Base-by-base conservation (phyloP, 2,113 vertebrate species). In the Hippotragus niger region DNA sequence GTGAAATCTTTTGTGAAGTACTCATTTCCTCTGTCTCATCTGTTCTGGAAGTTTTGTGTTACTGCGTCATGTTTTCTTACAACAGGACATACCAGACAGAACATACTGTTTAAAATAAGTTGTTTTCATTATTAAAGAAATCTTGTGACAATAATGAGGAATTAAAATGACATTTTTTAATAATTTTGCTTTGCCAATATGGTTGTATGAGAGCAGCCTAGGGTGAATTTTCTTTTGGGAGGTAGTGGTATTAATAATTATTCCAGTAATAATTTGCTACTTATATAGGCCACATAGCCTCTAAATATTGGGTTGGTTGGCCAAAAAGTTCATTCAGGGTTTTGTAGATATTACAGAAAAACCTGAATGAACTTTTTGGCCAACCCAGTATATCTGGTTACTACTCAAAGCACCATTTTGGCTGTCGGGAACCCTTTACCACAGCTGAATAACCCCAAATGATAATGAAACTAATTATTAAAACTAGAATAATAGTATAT, bases 121-220 rank as follows among this genome's bases (percentile, higher is more conserved):
- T 33, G 27, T 86, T 47, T 64, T 47, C 15, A 89, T 89, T 93
- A 76, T 60, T 45, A 81, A 91, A 57, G 11, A 91, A 74, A 71
- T 8, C 33, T 92, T 57, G 17, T 64, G 76, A 85, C 6, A 88
- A 53, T 85, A 83, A 64, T 88, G 88, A 53, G 55, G n/a, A 95
- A 83, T 97, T 92, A 85, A 96, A 94, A 76, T 94, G 29, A 23
- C 53, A 94, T 27, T 83, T 96, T 91, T 78, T 10, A 82, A 43
- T 81, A n/a, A 95, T 83, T 88, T 84, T 89, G 16, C 47, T 90
- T 96, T 88, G 29, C 2, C 43, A 76, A 19, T 71, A 52, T 88
- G 85, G 52, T 76, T 52, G 33, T 95, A 33, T 50, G 31, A 53
- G 17, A 80, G 21, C n/a, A 94, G 23, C 52, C 62, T 55, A 87